Conservation (phyloP, 2,888 invertebrate genomes). For the Tupiocoris notatus region DNA sequence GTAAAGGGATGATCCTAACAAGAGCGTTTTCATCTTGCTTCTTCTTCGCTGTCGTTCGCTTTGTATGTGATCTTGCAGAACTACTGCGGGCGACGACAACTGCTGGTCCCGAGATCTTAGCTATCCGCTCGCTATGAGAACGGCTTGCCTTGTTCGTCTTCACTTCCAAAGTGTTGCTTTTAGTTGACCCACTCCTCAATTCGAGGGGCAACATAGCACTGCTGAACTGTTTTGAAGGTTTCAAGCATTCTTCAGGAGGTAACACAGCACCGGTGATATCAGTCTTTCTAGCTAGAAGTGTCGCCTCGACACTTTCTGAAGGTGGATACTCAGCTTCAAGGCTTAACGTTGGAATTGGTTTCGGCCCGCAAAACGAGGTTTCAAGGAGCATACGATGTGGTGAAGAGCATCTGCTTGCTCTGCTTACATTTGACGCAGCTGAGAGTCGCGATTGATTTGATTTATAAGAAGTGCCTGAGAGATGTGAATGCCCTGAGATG, state of each 20-base stretch:
- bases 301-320: constrained; percentile 48
- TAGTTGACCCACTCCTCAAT: neutral
- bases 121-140: constrained; percentile 38
- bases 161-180: constrained; percentile 33
- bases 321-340: constrained; percentile 51
- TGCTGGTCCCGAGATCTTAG: constrained; percentile 30
- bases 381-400: constrained; percentile 89
- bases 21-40: constrained; percentile 46
- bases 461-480: constrained; percentile 54
- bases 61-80: constrained; percentile 33
- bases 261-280: constrained; percentile 48
- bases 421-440: constrained; percentile 49
- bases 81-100: constrained; percentile 40
- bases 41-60: constrained; percentile 24
- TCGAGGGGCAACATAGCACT: constrained; percentile 8
- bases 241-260: constrained; percentile 42
- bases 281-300: constrained; percentile 47
- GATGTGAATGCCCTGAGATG: constrained; percentile 59
- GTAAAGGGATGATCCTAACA: constrained; percentile 50
- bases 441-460: constrained; percentile 50
- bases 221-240: neutral
- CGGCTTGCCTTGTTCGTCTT: constrained; percentile 19
- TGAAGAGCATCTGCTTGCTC: constrained; percentile 61
- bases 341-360: constrained; percentile 58
- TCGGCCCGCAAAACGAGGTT: constrained; percentile 86